Evolutionary conservation across 1,140 invertebrate species (phyloP).

Genomic region (Eriocheir sinensis): DNA sequence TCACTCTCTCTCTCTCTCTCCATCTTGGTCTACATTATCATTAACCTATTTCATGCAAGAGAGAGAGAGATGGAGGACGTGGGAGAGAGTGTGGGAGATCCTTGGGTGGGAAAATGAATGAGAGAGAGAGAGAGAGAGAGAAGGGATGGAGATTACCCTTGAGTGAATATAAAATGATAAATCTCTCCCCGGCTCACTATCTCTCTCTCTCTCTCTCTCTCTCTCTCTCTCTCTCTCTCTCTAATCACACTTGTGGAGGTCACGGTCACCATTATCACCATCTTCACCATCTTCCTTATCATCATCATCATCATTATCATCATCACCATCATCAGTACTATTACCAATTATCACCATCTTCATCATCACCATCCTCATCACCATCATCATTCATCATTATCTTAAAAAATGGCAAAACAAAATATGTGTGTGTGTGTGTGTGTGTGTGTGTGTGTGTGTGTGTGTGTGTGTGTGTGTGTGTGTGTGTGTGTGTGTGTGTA

Average conservation of each 20-base stretch:
- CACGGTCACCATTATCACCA: conserved; percentile 11
- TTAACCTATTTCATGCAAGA: background rate
- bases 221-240: too few species aligned
- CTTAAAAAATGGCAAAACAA: too few species aligned
- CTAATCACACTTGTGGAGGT: background rate
- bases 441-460: too few species aligned
- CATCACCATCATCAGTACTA: background rate
- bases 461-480: too few species aligned
- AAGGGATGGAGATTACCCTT: background rate
- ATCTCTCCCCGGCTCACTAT: background rate
- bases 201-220: background rate
- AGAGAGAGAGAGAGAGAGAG: background rate
- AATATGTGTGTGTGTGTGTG: too few species aligned
- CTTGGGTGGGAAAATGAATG: background rate
- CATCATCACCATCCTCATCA: too few species aligned
- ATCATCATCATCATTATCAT: background rate
- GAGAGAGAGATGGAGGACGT: conserved; percentile 30
- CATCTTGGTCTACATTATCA: background rate
- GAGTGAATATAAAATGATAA: background rate
- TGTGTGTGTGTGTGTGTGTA: too few species aligned
- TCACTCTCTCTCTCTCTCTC: conserved; percentile 13
- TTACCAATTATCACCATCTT: background rate
- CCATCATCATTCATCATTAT: background rate
- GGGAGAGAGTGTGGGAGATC: conserved; percentile 34
- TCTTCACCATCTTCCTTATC: background rate